phyloP scores from a whole-genome alignment of 2,888 invertebrate genomes.

The Drosophila atroscutellata region DNA sequence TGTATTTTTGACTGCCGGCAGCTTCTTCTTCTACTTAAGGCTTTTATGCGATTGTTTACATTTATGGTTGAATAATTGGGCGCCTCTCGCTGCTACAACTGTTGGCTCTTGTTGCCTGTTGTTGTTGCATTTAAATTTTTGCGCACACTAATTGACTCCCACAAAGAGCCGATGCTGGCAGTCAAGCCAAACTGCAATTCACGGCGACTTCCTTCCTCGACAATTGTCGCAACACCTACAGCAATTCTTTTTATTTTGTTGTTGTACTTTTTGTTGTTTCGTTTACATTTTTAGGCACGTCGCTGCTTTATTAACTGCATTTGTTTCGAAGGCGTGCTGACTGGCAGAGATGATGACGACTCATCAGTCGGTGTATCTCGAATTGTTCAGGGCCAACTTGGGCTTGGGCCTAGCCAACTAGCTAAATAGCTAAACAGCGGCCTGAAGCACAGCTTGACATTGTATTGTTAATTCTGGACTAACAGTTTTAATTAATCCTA shows the following conservation, averaged over 20 bases:
- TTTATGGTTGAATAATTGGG: constrained; percentile 82
- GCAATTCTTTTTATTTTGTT: constrained; percentile 41
- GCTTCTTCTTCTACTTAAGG: constrained; percentile 62
- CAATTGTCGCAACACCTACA: constrained; percentile 76
- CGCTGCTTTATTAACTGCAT: constrained; percentile 52
- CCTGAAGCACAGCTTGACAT: constrained; percentile 55
- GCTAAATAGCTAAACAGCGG: constrained; percentile 15
- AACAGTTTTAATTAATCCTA: constrained; percentile 64
- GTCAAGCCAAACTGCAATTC: constrained; percentile 55
- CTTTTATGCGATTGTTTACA: constrained; percentile 80
- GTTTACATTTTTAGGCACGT: constrained; percentile 40
- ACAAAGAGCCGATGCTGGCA: constrained; percentile 48
- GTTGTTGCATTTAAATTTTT: constrained; percentile 55
- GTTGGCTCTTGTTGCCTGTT: constrained; percentile 20
- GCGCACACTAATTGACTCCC: constrained; percentile 78
- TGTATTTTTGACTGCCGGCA: constrained; percentile 14
- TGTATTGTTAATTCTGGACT: constrained; percentile 65
- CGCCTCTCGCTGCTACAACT: constrained; percentile 44
- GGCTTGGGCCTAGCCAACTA: constrained; percentile 1
- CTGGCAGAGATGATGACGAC: constrained; percentile 29
- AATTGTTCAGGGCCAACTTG: constrained; percentile 45
- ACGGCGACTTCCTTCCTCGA: constrained; percentile 70
- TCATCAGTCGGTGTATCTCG: constrained; percentile 49
- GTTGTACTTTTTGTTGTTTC: constrained; percentile 18
- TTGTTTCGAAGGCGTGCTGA: constrained; percentile 56